Percentiles rank a stretch among this genome's conserved stretches.
Conservation (phyloP, 1,140 invertebrate species). For the Drosophila repleta region DNA sequence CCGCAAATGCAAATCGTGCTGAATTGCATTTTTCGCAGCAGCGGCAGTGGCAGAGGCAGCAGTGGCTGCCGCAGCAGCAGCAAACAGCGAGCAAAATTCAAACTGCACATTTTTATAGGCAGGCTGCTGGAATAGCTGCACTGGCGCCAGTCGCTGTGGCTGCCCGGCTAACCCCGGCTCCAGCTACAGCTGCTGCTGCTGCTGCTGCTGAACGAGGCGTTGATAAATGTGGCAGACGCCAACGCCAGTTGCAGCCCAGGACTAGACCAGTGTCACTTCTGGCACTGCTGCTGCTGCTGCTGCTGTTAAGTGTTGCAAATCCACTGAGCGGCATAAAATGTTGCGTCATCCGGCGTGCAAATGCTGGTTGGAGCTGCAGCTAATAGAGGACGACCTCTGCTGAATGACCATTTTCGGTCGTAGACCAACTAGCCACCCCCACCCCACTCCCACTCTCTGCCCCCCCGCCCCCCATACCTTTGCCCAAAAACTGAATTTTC, state of each 20-base stretch:
- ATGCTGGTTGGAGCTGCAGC: conserved; percentile 54
- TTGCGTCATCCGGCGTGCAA: conserved; percentile 63
- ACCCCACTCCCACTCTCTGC: neutral
- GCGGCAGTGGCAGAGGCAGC: too few species aligned
- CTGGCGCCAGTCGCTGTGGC: conserved; percentile 17
- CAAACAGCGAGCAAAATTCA: conserved; percentile 36
- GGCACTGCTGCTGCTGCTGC: conserved; percentile 1
- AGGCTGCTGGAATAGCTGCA: conserved; percentile 38
- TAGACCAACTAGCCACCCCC: neutral
- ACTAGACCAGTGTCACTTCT: conserved; percentile 21
- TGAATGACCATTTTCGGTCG: conserved; percentile 39
- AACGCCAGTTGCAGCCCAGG: conserved; percentile 22
- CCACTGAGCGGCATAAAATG: conserved; percentile 75
- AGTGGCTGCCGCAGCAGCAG: too few species aligned
- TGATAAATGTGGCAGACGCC: conserved; percentile 63
- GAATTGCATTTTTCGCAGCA: conserved; percentile 68
- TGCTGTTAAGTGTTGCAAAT: conserved; percentile 70
- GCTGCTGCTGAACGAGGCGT: conserved; percentile 57
- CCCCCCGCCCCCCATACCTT: too few species aligned
- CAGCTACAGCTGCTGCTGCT: conserved; percentile 3
- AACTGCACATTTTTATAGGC: conserved; percentile 50
- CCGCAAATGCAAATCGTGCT: conserved; percentile 72
- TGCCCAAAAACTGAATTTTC: neutral
- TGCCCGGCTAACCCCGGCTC: conserved; percentile 2
- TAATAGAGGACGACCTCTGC: conserved; percentile 54